Percentiles rank a stretch among this genome's conserved stretches.
These are phyloP conservation scores for Atherinosoma microstoma DNA, from an alignment of 2,797 vertebrate species.

Conservation along the genomic window DNA sequence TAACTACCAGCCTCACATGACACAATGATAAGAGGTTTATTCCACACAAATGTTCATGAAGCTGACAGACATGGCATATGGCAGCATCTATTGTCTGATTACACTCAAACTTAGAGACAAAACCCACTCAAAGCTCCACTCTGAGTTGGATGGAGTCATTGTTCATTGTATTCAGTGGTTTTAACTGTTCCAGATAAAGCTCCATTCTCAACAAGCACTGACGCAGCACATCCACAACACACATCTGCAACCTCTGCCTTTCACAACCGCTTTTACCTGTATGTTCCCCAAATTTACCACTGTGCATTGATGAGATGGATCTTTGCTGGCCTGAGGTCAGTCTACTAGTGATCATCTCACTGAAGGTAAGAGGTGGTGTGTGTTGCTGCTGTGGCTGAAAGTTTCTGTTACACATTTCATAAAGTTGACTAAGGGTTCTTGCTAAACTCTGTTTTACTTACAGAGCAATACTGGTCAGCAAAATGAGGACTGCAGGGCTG, in stretches of 20 bases:
- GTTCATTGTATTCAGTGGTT: constrained; percentile 66
- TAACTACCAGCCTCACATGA: constrained; percentile 25
- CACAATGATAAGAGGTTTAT: constrained; percentile 19
- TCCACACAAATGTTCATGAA: constrained; percentile 58
- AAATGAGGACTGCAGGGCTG: constrained; percentile 73
- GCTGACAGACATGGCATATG: constrained; percentile 22
- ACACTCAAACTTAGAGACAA: constrained; percentile 64
- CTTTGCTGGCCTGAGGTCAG: constrained; percentile 41
- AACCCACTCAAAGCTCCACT: constrained; percentile 44
- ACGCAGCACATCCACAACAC: constrained; percentile 80
- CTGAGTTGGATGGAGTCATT: constrained; percentile 65
- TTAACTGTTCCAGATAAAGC: constrained; percentile 82
- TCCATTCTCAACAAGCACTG: constrained; percentile 77
- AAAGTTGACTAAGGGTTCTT: constrained; percentile 40
- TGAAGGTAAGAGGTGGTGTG: constrained; percentile 61
- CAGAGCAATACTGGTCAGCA: constrained; percentile 28
- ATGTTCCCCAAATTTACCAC: constrained; percentile 69
- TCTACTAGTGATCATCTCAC: constrained; percentile 35
- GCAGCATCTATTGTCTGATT: constrained; percentile 50
- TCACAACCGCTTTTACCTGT: constrained; percentile 72
- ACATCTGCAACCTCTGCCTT: constrained; percentile 33
- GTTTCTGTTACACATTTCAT: constrained; percentile 34
- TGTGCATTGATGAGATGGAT: constrained; percentile 63
- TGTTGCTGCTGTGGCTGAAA: background rate
- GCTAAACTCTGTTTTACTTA: constrained; percentile 26